Conservation (phyloP, 2,113 vertebrate species). For the Syrmaticus mikado region DNA sequence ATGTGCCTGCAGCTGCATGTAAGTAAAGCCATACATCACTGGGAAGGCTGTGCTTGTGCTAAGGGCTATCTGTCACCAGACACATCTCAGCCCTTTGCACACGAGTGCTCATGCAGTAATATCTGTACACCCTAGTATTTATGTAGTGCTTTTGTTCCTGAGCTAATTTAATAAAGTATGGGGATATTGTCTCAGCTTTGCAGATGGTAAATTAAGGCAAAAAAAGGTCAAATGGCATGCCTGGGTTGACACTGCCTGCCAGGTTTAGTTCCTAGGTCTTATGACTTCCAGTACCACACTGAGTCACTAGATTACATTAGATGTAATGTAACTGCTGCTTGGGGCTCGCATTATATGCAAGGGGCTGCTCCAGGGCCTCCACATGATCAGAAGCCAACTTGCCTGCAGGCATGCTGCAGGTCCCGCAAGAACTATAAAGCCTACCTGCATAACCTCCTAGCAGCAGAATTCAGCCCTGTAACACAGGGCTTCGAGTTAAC, state of each 20-base stretch:
- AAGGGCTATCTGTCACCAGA: not conserved
- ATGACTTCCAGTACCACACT: not conserved
- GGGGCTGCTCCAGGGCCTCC: too few species aligned
- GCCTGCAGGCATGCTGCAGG: fast-evolving
- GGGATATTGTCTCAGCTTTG: not conserved
- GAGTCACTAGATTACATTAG: not conserved
- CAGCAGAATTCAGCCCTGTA: fast-evolving
- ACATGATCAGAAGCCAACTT: fast-evolving
- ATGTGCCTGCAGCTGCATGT: not conserved
- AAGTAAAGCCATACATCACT: not conserved
- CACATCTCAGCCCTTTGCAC: fast-evolving
- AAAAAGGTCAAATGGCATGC: not conserved
- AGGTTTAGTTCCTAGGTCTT: not conserved
- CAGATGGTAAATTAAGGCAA: not conserved
- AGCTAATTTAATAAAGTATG: not conserved
- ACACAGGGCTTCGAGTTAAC: not conserved
- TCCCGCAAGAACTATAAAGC: fast-evolving
- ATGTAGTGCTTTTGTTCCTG: not conserved
- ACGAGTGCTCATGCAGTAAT: not conserved
- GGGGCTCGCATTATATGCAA: fast-evolving
- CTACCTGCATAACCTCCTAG: fast-evolving
- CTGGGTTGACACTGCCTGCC: not conserved
- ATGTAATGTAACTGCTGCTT: not conserved
- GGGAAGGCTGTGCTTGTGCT: not conserved
- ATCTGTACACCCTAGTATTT: too few species aligned